Evolutionary conservation across 2,888 invertebrate species (phyloP), one percentile per base, ranked within the genome.

Genomic region (Torymus texanus): DNA sequence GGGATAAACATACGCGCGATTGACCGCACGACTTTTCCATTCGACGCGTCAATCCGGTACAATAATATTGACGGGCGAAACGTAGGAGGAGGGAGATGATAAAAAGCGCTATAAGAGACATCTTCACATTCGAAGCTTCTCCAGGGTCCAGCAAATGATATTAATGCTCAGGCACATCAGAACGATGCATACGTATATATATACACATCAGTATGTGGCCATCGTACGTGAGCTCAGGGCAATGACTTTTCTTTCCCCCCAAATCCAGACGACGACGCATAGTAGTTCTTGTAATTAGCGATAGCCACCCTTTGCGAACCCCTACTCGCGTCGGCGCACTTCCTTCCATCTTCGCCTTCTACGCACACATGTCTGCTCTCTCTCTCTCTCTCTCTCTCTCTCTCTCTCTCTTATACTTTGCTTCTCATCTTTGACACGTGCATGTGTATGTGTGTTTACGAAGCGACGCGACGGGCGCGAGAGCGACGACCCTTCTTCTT

Each of bases 41-140:
- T 16, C 56, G n/a, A 18, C 73, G 21, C 66, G 74, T 67, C 51
- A 16, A 18, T 51, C 29, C 21, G 2, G 29, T 10, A 70, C 13
- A 73, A 75, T 79, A 73, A 75, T 79, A 82, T 83, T 81, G 81
- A 59, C 53, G 80, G 65, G 51, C 72, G 79, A 82, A 83, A 81
- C 2, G 62, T 16, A 8, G 24, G 58, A 75, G 13, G 21, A 1
- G 18, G 55, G 51, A 56, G 12, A 16, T 29, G 29, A 55, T 16
- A 21, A 0, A 13, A 58, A 68, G 51, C 56, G 62, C 41, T 67
- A 61, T 50, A 14, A 53, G 55, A 24, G 55, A 50, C 62, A 68
- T 41, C 41, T 41, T 41, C 41, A 8, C 61, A 56, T 58, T 2
- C n/a, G 56, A 18, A 16, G 41, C 41, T 41, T 14, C 18, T 13